Conservation (phyloP, 2,888 invertebrate species). For the Rotaria magnacalcarata region DNA sequence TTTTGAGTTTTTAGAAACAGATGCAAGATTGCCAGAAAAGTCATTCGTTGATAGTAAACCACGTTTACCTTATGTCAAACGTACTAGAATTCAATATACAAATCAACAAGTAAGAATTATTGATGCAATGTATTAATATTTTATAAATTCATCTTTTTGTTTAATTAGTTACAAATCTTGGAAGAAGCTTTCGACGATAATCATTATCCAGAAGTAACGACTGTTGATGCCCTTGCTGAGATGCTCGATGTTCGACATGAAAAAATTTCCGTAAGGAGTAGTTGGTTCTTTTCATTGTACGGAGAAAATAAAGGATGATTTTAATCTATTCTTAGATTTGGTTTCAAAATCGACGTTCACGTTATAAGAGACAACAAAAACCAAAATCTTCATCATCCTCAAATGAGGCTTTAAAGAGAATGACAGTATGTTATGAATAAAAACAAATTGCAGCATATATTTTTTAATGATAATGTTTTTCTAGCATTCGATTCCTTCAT, state of each 20-base stretch:
- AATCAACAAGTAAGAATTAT: background rate
- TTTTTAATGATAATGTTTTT: background rate
- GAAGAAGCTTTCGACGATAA: background rate
- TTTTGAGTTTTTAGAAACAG: background rate
- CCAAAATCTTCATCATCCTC: background rate
- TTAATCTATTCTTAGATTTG: background rate
- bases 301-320: background rate
- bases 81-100: conserved; percentile 27
- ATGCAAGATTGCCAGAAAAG: background rate
- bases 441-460: background rate
- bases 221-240: background rate
- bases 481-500: background rate
- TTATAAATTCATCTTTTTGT: background rate
- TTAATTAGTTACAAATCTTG: conserved; percentile 12
- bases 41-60: background rate
- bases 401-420: background rate
- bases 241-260: background rate
- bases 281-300: no score
- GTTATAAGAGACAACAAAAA: conserved; percentile 9
- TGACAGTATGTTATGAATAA: background rate
- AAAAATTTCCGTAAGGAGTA: background rate
- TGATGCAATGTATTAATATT: background rate
- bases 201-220: conserved; percentile 11
- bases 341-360: conserved; percentile 33
- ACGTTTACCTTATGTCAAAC: conserved; percentile 2